Evolutionary conservation across 1,140 invertebrate species (phyloP).

Genomic region (Melanaphis sacchari): DNA sequence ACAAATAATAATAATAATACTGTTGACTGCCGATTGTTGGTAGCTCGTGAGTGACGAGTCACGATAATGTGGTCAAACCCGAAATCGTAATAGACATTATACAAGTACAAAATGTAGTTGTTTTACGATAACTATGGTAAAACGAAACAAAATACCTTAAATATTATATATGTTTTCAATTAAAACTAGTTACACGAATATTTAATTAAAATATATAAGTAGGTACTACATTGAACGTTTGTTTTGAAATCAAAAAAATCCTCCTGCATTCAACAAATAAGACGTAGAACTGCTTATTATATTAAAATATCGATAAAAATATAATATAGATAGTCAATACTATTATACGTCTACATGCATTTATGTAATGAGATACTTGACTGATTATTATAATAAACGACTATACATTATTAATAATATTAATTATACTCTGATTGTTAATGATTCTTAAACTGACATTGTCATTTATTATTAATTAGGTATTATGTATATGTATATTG

Average conservation of each 20-base stretch:
- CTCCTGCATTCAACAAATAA: neutral
- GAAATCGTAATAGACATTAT: neutral
- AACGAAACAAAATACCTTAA: neutral
- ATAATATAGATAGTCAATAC: neutral
- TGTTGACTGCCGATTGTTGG: neutral
- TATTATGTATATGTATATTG: no score
- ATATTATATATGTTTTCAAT: neutral
- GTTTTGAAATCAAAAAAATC: neutral
- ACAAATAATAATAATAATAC: neutral
- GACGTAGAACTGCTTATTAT: neutral
- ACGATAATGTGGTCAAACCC: neutral
- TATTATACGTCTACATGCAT: neutral
- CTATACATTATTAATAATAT: no score
- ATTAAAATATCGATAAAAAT: neutral
- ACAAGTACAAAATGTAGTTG: neutral
- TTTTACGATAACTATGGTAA: neutral
- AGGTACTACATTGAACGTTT: neutral
- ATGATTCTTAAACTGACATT: neutral
- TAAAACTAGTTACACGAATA: slow-evolving; percentile 11
- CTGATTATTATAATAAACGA: no score
- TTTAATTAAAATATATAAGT: neutral
- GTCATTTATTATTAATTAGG: neutral
- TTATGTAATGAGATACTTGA: neutral
- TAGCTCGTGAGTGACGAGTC: neutral
- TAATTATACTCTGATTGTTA: no score